These are phyloP conservation scores for Willowsia nigromaculata DNA, from an alignment of 2,888 invertebrate genomes.

Conservation along the genomic window DNA sequence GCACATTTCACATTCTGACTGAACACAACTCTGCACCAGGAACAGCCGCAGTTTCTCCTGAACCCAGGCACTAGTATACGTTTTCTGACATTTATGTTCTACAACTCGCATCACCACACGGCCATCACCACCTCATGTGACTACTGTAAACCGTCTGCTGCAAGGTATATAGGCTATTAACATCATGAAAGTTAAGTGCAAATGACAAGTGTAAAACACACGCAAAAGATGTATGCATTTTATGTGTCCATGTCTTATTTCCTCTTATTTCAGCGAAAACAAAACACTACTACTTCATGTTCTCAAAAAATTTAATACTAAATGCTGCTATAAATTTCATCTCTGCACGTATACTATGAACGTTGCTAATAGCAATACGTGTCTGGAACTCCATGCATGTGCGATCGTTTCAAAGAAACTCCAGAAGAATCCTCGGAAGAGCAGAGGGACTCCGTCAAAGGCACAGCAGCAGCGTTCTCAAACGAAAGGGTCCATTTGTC, in stretches of 20 bases:
- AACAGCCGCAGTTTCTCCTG: neutral
- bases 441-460: constrained; percentile 22
- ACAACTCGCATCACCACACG: neutral
- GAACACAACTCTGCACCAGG: neutral
- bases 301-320: neutral
- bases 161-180: neutral
- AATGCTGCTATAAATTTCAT: neutral
- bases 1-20: neutral
- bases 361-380: neutral
- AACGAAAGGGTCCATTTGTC: constrained; percentile 38
- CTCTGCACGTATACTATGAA: too few species aligned
- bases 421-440: neutral
- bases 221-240: neutral
- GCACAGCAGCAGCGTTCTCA: constrained; percentile 21
- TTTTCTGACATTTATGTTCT: too few species aligned
- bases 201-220: constrained; percentile 19
- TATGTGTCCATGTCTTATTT: neutral
- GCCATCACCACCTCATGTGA: neutral
- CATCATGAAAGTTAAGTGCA: constrained; percentile 13
- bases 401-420: neutral
- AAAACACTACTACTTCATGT: neutral
- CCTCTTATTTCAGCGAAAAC: neutral
- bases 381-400: neutral
- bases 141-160: neutral
- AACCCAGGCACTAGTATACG: neutral